Base-by-base conservation (phyloP, 2,797 vertebrate species). In the Bucorvus abyssinicus region DNA sequence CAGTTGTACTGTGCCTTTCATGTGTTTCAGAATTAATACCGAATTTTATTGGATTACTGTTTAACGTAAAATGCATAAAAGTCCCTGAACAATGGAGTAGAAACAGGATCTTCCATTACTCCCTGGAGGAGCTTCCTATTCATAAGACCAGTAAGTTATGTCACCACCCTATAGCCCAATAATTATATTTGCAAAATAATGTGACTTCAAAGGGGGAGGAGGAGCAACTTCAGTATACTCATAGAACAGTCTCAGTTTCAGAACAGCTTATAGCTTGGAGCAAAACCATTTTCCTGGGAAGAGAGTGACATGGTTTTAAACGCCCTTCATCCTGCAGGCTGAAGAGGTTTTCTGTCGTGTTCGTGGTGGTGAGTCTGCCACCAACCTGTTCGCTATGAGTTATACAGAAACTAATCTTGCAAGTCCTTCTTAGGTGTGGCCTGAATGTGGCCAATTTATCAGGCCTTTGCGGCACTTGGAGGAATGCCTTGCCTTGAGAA, bases 141-240 rank as follows among this genome's bases (percentile, higher is more conserved):
- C 77, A 69, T 88, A 24, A 73, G 22, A 86, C 22, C 50, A 88
- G 65, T 34, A 61, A 94, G 83, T 86, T 76, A 59, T 79, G 76
- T 81, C 80, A 91, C 83, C 90, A 76, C 74, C 57, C 63, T 40
- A 6, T 0, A 86, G 74, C 57, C 59, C 67, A 76, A 21, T 56
- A 94, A 95, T 96, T 92, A 79, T 7, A 63, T 94, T 84, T 84
- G 77, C 80, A 94, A 95, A 95, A 49, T 68, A 75, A 84, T 59
- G 38, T 61, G 42, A 87, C 94, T 95, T 93, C 90, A 94, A 77
- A 93, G 50, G 30, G 45, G 30, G 55, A 91, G 91, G 61, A 94
- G 83, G 61, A 90, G 44, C 19, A 81, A 34, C 42, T 81, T 71
- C 65, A 32, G 34, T 32, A 32, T 49, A 45, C 81, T 89, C 80